Base-by-base conservation (phyloP, 2,113 vertebrate species). In the Pelecanus crispus region DNA sequence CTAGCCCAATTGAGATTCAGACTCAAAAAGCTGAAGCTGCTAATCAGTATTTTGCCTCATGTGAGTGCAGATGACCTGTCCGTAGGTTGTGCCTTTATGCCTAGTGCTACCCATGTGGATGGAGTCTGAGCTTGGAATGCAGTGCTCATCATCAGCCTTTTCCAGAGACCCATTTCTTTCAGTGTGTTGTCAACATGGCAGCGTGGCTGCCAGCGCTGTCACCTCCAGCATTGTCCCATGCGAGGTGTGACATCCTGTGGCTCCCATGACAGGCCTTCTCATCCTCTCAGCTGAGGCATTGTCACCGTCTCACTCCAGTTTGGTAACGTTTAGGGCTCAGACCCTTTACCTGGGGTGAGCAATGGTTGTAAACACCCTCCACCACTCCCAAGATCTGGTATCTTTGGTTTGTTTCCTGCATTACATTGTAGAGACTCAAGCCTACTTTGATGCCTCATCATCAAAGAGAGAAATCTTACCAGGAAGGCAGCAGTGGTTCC, bases 241-340 rank as follows among this genome's bases (percentile, higher is more conserved):
- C 1, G 4, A 92, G 31, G 21, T 19, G 11, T 50, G 34, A 36
- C 42, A 44, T 19, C 52, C 10, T 25, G 25, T 71, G 50, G 25
- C 11, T 81, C 40, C 45, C 17, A 1, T 34, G 50, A 29, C 17
- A 45, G 36, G 21, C 4, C 2, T 70, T 73, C 31, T 81, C 14
- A 50, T 28, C 12, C 17, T 63, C 55, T 63, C 18, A 22, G 1
- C 36, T 52, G 28, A 62, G 40, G 5, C 45, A 24, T 7, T 73
- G 14, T 56, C 3, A 3, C 55, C 55, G 62, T 10, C 26, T 61
- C 0, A 0, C 38, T 71, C 28, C 34, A 36, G 8, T 66, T 62
- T 4, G 31, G 36, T 31, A 4, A 89, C 55, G 28, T 79, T 79
- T 79, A 67, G 82, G 28, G 31, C 31, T 89, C 28, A 53, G 4